Conservation (phyloP, 1,140 invertebrate species). For the Zaprionus africanus region DNA sequence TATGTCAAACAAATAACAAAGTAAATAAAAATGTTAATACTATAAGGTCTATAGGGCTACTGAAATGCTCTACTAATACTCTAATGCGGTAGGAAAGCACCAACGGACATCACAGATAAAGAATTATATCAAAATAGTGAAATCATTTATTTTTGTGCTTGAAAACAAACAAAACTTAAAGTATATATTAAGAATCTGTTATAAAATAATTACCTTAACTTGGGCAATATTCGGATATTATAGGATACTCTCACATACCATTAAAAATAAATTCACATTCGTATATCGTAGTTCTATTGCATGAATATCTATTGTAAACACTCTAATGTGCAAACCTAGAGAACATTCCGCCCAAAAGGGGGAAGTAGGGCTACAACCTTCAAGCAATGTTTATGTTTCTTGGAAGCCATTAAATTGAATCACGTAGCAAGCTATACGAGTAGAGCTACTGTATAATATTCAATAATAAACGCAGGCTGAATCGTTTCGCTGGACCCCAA, state of each 20-base stretch:
- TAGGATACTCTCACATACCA: background rate
- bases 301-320: slow-evolving; percentile 13
- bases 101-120: background rate
- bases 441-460: slow-evolving; percentile 53
- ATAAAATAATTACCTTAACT: background rate
- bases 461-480: slow-evolving; percentile 51
- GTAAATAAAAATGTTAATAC: slow-evolving; percentile 33
- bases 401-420: slow-evolving; percentile 47
- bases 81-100: background rate
- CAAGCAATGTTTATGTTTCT: slow-evolving; percentile 49
- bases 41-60: slow-evolving; percentile 11
- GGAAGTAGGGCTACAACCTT: background rate
- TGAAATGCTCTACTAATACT: slow-evolving; percentile 35
- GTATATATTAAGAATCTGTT: too few relatives aligned
- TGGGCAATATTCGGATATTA: background rate
- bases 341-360: background rate
- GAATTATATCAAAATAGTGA: background rate
- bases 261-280: slow-evolving; percentile 19
- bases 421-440: slow-evolving; percentile 40
- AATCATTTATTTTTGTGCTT: background rate
- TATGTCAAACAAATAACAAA: slow-evolving; percentile 65
- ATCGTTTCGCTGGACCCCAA: slow-evolving; percentile 7
- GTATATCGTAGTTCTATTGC: background rate
- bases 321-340: background rate
- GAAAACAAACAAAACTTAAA: background rate